A percentile compares a stretch with the other conserved stretches of the same genome.
Evolutionary conservation across 2,888 invertebrate species (phyloP).

Genomic region (Petrophora chlorosata): DNA sequence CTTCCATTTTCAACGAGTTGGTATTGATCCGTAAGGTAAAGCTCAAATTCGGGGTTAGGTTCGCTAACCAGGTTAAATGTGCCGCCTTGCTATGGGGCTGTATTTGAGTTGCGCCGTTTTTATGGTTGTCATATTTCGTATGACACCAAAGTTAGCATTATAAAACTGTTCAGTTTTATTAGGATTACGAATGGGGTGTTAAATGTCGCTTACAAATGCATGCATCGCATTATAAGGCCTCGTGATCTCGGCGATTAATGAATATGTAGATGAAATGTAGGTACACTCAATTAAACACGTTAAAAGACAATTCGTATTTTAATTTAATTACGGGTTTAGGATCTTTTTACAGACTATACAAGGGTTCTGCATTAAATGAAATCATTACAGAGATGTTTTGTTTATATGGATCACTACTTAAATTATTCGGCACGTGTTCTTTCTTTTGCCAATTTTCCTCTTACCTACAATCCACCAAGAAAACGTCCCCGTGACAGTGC

Average conservation of each 20-base stretch:
- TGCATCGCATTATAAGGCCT: conserved; percentile 38
- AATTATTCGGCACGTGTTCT: too few relatives aligned
- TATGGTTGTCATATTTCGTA: conserved; percentile 3
- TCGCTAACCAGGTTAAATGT: neutral
- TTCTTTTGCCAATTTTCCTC: too few relatives aligned
- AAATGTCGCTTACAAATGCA: conserved; percentile 29
- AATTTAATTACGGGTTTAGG: conserved; percentile 51
- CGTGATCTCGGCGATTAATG: conserved; percentile 61
- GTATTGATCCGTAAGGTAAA: neutral
- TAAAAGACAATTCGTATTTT: conserved; percentile 70
- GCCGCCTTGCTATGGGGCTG: neutral
- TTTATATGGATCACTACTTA: too few relatives aligned
- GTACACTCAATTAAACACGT: conserved; percentile 67
- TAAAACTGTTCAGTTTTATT: neutral
- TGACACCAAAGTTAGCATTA: neutral
- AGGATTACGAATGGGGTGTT: conserved; percentile 15
- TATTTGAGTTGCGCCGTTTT: neutral
- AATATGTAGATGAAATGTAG: conserved; percentile 67
- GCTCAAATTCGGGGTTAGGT: neutral
- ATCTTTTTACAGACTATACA: too few relatives aligned
- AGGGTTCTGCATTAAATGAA: too few relatives aligned
- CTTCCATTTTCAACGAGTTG: neutral
- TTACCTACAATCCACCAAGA: conserved; percentile 3
- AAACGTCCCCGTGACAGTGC: conserved; percentile 7
- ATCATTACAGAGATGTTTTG: too few relatives aligned